phyloP scores from a whole-genome alignment of 1,140 invertebrate species.

The Idris sp. region DNA sequence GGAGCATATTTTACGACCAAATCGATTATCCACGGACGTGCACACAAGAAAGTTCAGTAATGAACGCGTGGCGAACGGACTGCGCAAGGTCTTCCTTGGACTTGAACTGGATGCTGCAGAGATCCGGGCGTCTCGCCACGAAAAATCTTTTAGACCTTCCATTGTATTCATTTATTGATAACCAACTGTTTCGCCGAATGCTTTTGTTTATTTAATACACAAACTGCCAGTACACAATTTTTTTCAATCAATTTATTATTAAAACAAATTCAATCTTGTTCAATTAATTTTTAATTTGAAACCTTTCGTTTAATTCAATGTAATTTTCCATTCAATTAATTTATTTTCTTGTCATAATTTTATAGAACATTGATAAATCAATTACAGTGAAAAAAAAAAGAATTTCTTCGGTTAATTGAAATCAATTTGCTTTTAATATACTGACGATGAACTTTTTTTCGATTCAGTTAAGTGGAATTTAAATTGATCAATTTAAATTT shows the following conservation, averaged over 20 bases:
- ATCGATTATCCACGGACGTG: slow-evolving; percentile 73
- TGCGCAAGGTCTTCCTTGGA: slow-evolving; percentile 66
- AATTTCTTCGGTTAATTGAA: no score
- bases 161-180: slow-evolving; percentile 40
- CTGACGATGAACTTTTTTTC: no score
- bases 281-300: no score
- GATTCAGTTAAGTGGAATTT: slow-evolving; percentile 1
- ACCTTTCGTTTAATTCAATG: no score
- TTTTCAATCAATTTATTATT: no score
- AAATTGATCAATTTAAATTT: slow-evolving; percentile 13
- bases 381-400: no score
- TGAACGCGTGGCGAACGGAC: slow-evolving; percentile 67
- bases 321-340: no score
- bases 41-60: slow-evolving; percentile 70
- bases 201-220: slow-evolving; percentile 6
- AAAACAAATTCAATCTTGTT: no score
- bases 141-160: slow-evolving; percentile 26
- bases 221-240: slow-evolving; percentile 1
- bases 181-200: slow-evolving; percentile 9
- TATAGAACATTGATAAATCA: no score
- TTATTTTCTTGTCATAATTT: no score
- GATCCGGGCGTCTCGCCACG: slow-evolving; percentile 22
- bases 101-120: slow-evolving; percentile 63
- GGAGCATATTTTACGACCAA: slow-evolving; percentile 74
- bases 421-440: no score